phyloP scores from a whole-genome alignment of 2,797 vertebrate species.

The Pangasius sanitwongsei region DNA sequence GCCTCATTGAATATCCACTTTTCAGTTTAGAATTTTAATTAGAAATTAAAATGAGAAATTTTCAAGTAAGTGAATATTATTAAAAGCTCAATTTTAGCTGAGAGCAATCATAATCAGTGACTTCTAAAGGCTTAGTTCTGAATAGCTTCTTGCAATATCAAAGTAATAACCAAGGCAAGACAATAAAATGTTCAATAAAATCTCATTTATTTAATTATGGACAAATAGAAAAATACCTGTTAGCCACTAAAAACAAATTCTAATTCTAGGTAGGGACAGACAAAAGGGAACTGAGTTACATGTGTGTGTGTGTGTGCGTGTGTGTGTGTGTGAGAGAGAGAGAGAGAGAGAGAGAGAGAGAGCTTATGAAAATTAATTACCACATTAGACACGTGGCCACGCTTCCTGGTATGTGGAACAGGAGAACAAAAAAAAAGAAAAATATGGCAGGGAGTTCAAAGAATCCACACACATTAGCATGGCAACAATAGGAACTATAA shows the following conservation, averaged over 20 bases:
- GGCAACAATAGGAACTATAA: neutral
- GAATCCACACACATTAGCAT: neutral
- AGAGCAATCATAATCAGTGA: neutral
- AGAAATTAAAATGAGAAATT: neutral
- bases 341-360: neutral
- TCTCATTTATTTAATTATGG: neutral
- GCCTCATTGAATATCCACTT: neutral
- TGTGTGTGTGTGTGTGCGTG: neutral
- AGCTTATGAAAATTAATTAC: neutral
- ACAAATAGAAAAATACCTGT: neutral
- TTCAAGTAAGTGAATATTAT: neutral
- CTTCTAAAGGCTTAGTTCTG: neutral
- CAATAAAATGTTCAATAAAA: neutral
- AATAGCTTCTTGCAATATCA: neutral
- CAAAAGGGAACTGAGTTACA: neutral
- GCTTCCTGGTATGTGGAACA: neutral
- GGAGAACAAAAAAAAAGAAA: neutral
- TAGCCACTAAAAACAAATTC: neutral
- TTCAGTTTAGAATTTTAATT: neutral
- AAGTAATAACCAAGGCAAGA: neutral
- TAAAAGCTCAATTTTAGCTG: neutral
- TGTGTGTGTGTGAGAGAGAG: too few species aligned
- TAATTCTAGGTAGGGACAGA: neutral
- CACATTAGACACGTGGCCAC: neutral
- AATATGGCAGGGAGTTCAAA: neutral